Conservation (phyloP, 53 echinoderm and acorn worm species). For the Zoroaster sp. region DNA sequence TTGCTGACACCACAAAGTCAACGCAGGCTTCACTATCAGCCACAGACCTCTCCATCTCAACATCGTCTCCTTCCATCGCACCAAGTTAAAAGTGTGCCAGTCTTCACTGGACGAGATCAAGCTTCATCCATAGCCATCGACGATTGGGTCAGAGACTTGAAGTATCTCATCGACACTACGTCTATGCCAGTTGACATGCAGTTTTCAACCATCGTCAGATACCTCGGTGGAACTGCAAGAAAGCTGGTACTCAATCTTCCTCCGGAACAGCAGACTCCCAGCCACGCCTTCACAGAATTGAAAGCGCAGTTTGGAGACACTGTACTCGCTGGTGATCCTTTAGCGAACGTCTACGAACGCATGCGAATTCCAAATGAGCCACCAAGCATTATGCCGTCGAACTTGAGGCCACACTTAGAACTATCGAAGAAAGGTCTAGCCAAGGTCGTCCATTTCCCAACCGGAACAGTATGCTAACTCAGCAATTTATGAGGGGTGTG, state of each 20-base stretch:
- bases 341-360: constrained; percentile 17
- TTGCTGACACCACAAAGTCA: background rate
- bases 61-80: background rate
- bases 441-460: too few species aligned
- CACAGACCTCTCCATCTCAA: background rate
- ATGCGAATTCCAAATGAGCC: background rate
- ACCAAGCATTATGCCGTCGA: constrained; percentile 4
- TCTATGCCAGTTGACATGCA: background rate
- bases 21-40: too few species aligned
- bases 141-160: constrained; percentile 43
- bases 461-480: too few species aligned
- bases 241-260: constrained; percentile 40
- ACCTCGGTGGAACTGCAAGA: constrained; percentile 45
- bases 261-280: background rate
- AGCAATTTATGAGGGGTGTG: too few species aligned
- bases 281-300: constrained; percentile 24
- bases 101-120: constrained; percentile 10
- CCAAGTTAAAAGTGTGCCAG: background rate
- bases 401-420: too few species aligned
- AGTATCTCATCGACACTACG: background rate
- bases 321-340: background rate
- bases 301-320: constrained; percentile 23
- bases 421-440: too few species aligned
- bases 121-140: background rate
- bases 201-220: background rate